Evolutionary conservation across 2,113 vertebrate species (phyloP).

Genomic region (Gallinago undulata): DNA sequence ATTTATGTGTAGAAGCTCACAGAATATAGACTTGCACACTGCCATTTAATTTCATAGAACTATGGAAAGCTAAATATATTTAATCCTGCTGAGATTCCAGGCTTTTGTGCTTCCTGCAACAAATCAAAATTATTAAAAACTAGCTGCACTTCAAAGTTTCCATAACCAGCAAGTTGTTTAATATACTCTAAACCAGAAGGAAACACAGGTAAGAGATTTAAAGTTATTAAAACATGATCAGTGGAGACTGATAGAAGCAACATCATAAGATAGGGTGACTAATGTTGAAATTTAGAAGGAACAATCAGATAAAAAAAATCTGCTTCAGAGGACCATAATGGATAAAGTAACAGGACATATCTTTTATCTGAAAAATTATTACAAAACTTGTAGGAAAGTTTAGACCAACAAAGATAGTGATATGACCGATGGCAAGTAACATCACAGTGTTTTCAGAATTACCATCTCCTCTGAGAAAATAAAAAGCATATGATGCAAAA

Average conservation of each 20-base stretch:
- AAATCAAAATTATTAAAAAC: conserved; percentile 41
- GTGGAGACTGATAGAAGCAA: not conserved
- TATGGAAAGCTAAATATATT: conserved; percentile 2
- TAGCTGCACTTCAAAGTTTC: not conserved
- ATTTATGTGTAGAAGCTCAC: not conserved
- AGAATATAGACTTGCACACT: not conserved
- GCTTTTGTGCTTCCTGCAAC: not conserved
- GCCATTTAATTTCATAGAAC: conserved; percentile 41
- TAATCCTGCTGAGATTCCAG: conserved; percentile 41
- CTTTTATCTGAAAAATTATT: not conserved
- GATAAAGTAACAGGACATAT: not conserved
- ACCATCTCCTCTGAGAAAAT: not conserved
- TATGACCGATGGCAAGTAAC: not conserved
- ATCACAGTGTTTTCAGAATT: not conserved
- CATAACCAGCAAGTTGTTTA: not conserved
- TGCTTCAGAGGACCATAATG: not conserved
- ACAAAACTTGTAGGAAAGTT: conserved; percentile 14
- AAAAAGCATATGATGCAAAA: not conserved
- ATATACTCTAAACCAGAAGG: not conserved
- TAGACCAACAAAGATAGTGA: not conserved
- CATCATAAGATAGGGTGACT: not conserved
- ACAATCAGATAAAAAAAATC: not conserved
- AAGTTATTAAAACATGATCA: conserved; percentile 39
- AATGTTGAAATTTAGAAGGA: conserved; percentile 24
- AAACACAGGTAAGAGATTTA: not conserved